phyloP scores from a whole-genome alignment of 2,797 vertebrate species.

The Todus mexicanus region DNA sequence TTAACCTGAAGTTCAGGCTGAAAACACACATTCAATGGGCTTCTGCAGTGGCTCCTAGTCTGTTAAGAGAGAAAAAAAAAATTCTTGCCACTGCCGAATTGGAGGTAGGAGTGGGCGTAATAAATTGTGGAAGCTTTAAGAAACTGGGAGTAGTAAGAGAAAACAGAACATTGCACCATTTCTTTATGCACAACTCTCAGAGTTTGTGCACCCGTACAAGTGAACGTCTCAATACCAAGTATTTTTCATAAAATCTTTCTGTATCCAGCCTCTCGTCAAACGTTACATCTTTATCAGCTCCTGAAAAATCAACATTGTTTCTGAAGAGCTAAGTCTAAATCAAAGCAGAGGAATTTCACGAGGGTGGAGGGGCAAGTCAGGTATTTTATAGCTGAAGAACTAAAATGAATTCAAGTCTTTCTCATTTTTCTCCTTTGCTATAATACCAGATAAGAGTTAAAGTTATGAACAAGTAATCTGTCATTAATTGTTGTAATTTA shows the following conservation, averaged over 20 bases:
- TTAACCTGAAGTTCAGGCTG: not conserved
- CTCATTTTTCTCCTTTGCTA: not conserved
- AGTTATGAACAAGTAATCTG: not conserved
- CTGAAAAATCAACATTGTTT: not conserved
- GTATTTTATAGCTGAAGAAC: not conserved
- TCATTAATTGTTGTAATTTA: not conserved
- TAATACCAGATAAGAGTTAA: not conserved
- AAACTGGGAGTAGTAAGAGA: not conserved
- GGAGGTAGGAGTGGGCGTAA: not conserved
- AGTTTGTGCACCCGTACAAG: not conserved
- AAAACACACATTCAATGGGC: not conserved
- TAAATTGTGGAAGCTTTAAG: not conserved
- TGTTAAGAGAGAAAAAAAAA: not conserved
- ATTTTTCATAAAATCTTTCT: not conserved
- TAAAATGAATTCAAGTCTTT: not conserved
- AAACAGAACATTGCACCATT: not conserved
- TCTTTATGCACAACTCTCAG: not conserved
- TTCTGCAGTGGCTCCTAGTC: not conserved
- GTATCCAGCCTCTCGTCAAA: not conserved
- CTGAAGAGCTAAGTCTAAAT: not conserved
- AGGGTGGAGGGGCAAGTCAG: not conserved
- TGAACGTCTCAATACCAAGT: not conserved
- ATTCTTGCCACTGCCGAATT: not conserved
- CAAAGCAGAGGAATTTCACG: not conserved
- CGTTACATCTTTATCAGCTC: not conserved